phyloP scores from a whole-genome alignment of 2,113 vertebrate species.

The Pitta sordida region DNA sequence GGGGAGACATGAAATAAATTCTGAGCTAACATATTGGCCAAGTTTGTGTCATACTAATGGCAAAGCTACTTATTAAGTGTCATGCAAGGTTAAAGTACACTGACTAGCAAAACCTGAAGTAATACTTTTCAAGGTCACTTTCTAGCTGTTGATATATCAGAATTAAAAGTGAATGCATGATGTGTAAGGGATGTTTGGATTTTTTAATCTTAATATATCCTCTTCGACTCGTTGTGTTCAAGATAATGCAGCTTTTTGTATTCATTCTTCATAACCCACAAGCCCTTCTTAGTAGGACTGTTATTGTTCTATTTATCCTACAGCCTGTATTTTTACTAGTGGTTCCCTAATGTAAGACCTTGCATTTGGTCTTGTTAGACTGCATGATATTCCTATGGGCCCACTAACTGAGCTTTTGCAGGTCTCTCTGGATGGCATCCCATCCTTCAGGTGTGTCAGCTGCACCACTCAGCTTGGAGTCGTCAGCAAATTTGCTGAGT shows the following conservation, averaged over 20 bases:
- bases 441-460: too few species aligned
- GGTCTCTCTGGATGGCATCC: too few species aligned
- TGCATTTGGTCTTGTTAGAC: too few species aligned
- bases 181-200: not conserved
- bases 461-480: too few species aligned
- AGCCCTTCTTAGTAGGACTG: too few species aligned
- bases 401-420: too few species aligned
- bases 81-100: not conserved
- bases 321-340: too few species aligned
- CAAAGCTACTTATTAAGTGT: not conserved
- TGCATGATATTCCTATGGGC: too few species aligned
- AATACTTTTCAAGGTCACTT: not conserved
- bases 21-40: not conserved
- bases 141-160: not conserved
- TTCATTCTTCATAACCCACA: not conserved
- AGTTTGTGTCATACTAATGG: not conserved
- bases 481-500: too few species aligned
- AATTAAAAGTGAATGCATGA: not conserved
- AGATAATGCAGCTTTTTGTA: not conserved
- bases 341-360: too few species aligned
- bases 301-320: too few species aligned
- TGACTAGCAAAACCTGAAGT: not conserved
- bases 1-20: not conserved
- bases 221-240: not conserved
- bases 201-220: not conserved